Base-by-base conservation (phyloP, 2,888 invertebrate species). In the Hypomecis punctinalis region DNA sequence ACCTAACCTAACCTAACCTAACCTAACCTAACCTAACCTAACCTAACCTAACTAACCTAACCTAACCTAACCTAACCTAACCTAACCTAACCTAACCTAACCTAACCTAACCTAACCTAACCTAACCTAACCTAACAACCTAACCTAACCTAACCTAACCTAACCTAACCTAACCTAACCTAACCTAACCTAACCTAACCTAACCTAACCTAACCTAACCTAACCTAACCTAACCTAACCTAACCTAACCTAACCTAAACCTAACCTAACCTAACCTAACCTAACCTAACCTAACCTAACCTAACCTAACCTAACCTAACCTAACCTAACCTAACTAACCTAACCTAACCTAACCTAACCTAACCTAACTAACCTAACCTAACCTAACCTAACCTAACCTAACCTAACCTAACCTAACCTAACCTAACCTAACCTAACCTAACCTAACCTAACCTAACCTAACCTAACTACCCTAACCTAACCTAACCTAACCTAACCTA, bases 11-110 rank as follows among this genome's bases (percentile, higher is more conserved):
- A 66, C 69, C 67, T 65, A 68, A 68, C 69, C 68, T 69, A 72
- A 70, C 70, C 69, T 69, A 72, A 70, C 72, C 70, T 65, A 70
- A 68, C 68, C 70, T 68, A 72, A 72, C 69, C 69, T 69, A 70
- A 72, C 70, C 69, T 68, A 68, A 69, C 67, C 68, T 67, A 68
- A 72, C 69, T 69, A 71, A 65, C 68, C 68, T 67, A 68, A 68
- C 70, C 69, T 67, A 67, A 68, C 67, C 65, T 61, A 68, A 66
- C 63, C 67, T 60, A 67, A 68, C 68, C 66, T 65, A 52, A 40
- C 52, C 52, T 52, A 52, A 52, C 52, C 52, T 52, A 52, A 52
- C 52, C 52, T 52, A 52, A 52, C 52, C 52, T 52, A 52, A 52
- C 52, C 52, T 52, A 52, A 52, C 52, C 52, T 52, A 52, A 52